Evolutionary conservation across 2,797 vertebrate species (phyloP).

Genomic region (Austrolebias charrua): DNA sequence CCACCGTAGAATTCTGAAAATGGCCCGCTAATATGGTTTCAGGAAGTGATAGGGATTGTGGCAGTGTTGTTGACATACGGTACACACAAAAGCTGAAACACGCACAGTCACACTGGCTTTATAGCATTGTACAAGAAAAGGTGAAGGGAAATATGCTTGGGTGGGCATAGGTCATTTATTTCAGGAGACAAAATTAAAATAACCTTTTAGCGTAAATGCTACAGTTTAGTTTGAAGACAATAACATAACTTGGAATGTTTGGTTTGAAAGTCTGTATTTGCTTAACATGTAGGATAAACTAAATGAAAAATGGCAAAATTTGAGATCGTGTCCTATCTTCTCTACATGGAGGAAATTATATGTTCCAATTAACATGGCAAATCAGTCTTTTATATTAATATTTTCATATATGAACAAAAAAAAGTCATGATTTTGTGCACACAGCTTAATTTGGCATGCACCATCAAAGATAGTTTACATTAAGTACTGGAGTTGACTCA

Average conservation of each 20-base stretch:
- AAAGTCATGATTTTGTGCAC: no score
- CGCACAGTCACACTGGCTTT: conserved; percentile 19
- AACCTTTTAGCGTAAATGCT: not conserved
- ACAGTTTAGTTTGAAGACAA: not conserved
- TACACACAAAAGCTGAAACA: conserved; percentile 6
- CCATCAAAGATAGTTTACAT: no score
- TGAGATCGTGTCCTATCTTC: not conserved
- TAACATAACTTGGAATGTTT: not conserved
- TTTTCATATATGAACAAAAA: no score
- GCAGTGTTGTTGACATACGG: conserved; percentile 45
- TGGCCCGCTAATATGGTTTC: conserved; percentile 70
- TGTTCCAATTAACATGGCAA: no score
- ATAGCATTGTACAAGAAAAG: conserved; percentile 19
- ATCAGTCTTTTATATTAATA: no score
- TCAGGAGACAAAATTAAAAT: no score
- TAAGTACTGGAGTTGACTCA: no score
- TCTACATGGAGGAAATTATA: no score
- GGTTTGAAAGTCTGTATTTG: not conserved
- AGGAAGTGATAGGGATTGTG: conserved; percentile 50
- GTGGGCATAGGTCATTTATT: no score
- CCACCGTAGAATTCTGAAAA: conserved; percentile 82
- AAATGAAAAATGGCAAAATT: not conserved
- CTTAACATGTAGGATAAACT: no score
- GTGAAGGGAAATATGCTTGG: not conserved
- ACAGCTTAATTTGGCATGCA: no score